Evolutionary conservation across 2,797 vertebrate species (phyloP), one percentile per base, ranked within the genome.

Genomic region (Pyrocephalus nanus): DNA sequence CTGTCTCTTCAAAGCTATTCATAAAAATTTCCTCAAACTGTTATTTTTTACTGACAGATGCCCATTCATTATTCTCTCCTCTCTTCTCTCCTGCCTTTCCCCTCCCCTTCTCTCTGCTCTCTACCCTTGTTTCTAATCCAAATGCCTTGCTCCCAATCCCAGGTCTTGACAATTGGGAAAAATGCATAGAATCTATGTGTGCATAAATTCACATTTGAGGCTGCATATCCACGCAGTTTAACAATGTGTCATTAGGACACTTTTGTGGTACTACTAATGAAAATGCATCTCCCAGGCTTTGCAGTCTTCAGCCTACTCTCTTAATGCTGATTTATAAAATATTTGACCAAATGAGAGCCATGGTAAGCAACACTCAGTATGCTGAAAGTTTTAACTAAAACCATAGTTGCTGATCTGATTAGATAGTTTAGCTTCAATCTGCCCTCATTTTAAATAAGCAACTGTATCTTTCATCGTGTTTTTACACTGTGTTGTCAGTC

Each of bases 1-100:
- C 85, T 86, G 95, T 82, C 43, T 66, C 42, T 86, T 91, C 77
- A 87, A 92, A 95, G 61, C 42, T 91, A 89, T 89, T 78, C 7
- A 84, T 70, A 95, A 81, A 86, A 62, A 78, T 75, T 25, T 83
- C 32, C 80, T 86, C 65, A 47, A 43, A 69, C 22, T 69, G 18
- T 32, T 93, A 12, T 71, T 71, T 92, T 94, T 86, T 48, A 77
- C 32, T 90, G 50, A 80, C 30, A 65, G 74, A 62, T 83, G 36
- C 34, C 69, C 47, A 27, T 76, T 60, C 70, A 64, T 42, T 60
- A 92, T 29, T 70, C 55, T 47, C 9, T 45, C 15, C 27, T 65
- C 15, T 55, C 25, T 81, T 36, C 20, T 55, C 22, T 58, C 11
- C 45, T 69, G 26, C 15, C 42, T 79, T 77, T 72, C 34, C 15